Conservation (phyloP, 2,888 invertebrate genomes). For the Crepidodera aurea region DNA sequence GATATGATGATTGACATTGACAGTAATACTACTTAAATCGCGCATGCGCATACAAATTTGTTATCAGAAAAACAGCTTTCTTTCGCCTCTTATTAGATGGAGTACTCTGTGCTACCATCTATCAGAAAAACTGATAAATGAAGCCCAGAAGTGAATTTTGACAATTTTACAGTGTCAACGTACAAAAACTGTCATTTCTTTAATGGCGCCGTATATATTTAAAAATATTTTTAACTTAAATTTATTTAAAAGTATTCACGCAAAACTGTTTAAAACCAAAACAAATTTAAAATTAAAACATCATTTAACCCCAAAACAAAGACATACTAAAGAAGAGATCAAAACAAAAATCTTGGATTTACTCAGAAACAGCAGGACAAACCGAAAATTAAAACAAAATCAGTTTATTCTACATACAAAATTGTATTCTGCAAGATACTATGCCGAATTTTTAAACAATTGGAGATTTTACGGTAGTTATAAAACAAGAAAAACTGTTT, state of each 20-base stretch:
- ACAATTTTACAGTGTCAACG: too few relatives aligned
- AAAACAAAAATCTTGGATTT: slow-evolving; percentile 1
- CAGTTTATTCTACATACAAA: slow-evolving; percentile 21
- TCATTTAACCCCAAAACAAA: background rate
- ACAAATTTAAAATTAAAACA: background rate
- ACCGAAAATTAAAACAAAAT: background rate
- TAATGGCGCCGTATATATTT: background rate
- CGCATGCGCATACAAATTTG: too few relatives aligned
- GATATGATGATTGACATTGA: too few relatives aligned
- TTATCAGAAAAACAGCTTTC: too few relatives aligned
- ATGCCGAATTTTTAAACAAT: slow-evolving; percentile 20
- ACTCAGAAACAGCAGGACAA: background rate
- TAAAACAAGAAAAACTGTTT: background rate
- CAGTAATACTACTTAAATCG: too few relatives aligned
- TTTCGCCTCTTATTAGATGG: too few relatives aligned
- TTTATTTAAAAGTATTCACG: background rate
- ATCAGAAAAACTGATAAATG: too few relatives aligned
- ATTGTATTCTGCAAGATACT: slow-evolving; percentile 21
- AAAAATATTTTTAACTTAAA: slow-evolving; percentile 1
- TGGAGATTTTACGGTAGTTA: slow-evolving; percentile 12
- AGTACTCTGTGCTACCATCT: too few relatives aligned
- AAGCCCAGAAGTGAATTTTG: too few relatives aligned
- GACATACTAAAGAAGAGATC: background rate
- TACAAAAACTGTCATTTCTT: too few relatives aligned
- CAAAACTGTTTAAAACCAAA: background rate